These are phyloP conservation scores for Steatornis caripensis DNA, from an alignment of 2,113 vertebrate species.

Conservation along the genomic window DNA sequence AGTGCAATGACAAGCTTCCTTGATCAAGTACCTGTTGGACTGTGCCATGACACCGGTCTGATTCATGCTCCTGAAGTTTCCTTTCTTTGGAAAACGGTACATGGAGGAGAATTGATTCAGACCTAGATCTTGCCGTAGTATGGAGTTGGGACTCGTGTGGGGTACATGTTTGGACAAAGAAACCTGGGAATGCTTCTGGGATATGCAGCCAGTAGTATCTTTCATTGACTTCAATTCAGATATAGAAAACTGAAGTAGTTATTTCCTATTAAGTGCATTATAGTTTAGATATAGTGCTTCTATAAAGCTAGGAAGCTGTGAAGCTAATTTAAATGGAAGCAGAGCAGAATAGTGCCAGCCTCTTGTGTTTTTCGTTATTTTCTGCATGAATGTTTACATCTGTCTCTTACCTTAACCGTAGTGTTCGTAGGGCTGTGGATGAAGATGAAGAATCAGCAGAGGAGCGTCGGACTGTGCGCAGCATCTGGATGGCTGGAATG, in stretches of 20 bases:
- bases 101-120: neutral
- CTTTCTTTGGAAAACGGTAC: neutral
- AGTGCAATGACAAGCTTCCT: neutral
- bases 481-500: slow-evolving; percentile 85
- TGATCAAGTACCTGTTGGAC: neutral
- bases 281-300: neutral
- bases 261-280: neutral
- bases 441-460: slow-evolving; percentile 88
- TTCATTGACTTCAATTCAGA: neutral
- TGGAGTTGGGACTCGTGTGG: neutral
- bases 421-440: slow-evolving; percentile 85
- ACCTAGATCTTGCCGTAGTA: neutral
- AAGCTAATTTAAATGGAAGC: neutral
- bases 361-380: neutral
- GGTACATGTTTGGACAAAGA: neutral
- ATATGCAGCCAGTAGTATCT: neutral
- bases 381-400: neutral
- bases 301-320: neutral
- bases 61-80: neutral
- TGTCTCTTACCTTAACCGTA: neutral
- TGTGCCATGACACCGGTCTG: neutral
- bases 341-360: neutral
- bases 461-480: slow-evolving; percentile 81
- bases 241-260: neutral
- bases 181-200: neutral